These are phyloP conservation scores for Petrolisthes manimaculis DNA, from an alignment of 2,888 invertebrate species.

Conservation along the genomic window DNA sequence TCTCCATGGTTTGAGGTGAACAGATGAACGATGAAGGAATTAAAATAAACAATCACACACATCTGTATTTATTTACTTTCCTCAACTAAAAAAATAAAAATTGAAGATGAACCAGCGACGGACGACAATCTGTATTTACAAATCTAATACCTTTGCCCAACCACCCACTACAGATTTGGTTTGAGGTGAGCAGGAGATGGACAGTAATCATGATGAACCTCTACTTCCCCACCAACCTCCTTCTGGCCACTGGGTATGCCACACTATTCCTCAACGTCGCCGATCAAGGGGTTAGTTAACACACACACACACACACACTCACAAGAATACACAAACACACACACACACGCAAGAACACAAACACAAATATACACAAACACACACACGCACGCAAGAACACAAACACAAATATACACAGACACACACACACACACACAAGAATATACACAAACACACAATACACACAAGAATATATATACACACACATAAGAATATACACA, in stretches of 20 bases:
- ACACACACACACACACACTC: background rate
- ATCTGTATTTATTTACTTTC: background rate
- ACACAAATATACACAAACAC: background rate
- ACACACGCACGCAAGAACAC: too few species aligned
- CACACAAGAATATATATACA: background rate
- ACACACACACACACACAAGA: background rate
- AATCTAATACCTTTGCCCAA: background rate
- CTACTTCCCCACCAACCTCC: slow-evolving; percentile 44
- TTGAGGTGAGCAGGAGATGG: slow-evolving; percentile 41
- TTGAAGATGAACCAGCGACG: background rate
- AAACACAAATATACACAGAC: background rate
- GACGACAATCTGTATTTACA: too few species aligned
- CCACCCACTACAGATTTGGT: slow-evolving; percentile 25
- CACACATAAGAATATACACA: background rate
- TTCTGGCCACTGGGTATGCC: slow-evolving; percentile 45
- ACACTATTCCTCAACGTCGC: slow-evolving; percentile 47
- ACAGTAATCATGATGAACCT: slow-evolving; percentile 51
- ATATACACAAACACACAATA: background rate
- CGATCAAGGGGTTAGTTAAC: slow-evolving; percentile 41
- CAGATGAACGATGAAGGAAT: too few species aligned
- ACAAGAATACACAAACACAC: background rate
- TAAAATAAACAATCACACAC: too few species aligned
- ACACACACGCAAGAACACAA: background rate
- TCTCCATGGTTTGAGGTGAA: too few species aligned
- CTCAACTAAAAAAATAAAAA: background rate